These are phyloP conservation scores for Vipera latastei DNA, from an alignment of 2,797 vertebrate species.

Conservation along the genomic window DNA sequence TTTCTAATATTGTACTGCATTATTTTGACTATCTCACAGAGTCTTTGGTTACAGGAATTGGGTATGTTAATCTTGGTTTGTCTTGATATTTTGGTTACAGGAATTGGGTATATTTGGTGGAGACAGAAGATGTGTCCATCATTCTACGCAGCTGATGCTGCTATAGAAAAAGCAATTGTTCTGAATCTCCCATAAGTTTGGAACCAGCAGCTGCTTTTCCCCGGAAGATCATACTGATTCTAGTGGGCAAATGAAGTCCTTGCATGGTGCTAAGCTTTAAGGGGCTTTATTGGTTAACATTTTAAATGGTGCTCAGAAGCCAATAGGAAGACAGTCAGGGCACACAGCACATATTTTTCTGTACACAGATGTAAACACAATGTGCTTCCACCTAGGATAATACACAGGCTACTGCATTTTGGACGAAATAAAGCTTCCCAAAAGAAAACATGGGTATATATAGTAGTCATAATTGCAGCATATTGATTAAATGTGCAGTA, in stretches of 20 bases:
- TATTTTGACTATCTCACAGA: neutral
- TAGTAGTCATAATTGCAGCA: neutral
- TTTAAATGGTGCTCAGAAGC: neutral
- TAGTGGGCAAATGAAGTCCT: neutral
- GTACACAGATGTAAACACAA: neutral
- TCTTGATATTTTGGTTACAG: too few relatives aligned
- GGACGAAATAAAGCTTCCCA: neutral
- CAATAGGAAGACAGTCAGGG: neutral
- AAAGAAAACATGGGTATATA: constrained; percentile 13
- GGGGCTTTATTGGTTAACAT: neutral
- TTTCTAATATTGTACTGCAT: neutral
- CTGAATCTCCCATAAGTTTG: too few relatives aligned
- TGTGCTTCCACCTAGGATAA: neutral
- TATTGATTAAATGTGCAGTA: neutral
- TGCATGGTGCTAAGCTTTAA: neutral
- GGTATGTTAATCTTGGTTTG: too few relatives aligned
- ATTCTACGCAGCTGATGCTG: too few relatives aligned
- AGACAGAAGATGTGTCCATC: too few relatives aligned
- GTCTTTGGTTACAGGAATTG: too few relatives aligned
- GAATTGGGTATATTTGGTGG: too few relatives aligned
- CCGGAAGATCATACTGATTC: too few relatives aligned
- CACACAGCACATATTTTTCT: neutral
- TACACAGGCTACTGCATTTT: neutral
- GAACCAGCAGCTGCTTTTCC: too few relatives aligned
- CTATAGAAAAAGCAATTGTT: too few relatives aligned